phyloP scores from a whole-genome alignment of 2,113 vertebrate genomes.

The Urocynchramus pylzowi region DNA sequence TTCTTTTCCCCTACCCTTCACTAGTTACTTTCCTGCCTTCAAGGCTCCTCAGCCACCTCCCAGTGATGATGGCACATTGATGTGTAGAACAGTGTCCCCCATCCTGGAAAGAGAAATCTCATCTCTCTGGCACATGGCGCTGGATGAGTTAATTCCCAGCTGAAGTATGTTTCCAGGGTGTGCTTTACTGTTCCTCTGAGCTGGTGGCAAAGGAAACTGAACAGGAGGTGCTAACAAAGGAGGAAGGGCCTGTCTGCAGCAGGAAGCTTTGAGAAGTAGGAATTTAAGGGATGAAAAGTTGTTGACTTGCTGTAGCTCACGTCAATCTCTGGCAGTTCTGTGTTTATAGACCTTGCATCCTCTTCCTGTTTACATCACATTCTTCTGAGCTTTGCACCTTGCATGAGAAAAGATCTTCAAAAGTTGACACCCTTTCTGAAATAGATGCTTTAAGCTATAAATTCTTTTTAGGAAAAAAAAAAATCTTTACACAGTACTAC shows the following conservation, averaged over 20 bases:
- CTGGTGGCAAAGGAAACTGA: background rate
- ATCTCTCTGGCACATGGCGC: background rate
- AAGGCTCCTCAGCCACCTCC: accelerated
- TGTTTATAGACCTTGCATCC: background rate
- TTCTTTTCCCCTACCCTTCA: background rate
- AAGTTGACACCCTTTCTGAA: constrained; percentile 6
- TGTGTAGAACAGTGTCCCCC: accelerated
- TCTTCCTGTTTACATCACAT: background rate
- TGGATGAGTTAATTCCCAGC: background rate
- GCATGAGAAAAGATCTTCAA: constrained; percentile 28
- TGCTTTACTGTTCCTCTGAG: background rate
- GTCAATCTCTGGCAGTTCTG: background rate
- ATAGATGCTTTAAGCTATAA: background rate
- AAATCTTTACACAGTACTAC: background rate
- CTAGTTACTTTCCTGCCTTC: background rate
- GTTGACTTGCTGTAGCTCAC: background rate
- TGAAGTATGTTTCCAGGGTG: background rate
- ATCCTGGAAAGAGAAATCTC: background rate
- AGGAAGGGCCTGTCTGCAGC: background rate
- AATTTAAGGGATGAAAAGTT: background rate
- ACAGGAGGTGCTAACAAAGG: background rate
- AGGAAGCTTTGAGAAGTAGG: background rate
- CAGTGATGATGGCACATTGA: accelerated
- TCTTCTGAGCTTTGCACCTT: constrained; percentile 1
- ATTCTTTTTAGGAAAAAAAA: background rate